Evolutionary conservation across 2,888 invertebrate genomes (phyloP).

Genomic region (Phengaris alcon): DNA sequence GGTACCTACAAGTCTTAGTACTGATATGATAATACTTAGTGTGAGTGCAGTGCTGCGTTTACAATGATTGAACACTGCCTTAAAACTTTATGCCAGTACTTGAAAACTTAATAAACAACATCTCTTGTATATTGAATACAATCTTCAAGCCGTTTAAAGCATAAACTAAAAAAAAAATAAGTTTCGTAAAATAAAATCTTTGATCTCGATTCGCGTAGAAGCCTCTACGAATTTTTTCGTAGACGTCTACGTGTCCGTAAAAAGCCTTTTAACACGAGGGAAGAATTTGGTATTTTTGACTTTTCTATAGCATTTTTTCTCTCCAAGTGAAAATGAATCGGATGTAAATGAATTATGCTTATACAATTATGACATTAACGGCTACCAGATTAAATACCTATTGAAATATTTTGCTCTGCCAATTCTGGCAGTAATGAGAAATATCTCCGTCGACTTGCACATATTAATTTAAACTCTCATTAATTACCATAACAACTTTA

Average conservation of each 20-base stretch:
- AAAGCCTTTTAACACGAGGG: not conserved
- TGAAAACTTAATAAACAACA: not conserved
- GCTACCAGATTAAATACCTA: not conserved
- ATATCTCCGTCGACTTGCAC: not conserved
- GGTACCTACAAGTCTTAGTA: conserved; percentile 47
- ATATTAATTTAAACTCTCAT: not conserved
- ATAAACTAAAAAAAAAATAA: not conserved
- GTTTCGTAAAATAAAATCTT: not conserved
- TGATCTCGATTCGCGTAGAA: not conserved
- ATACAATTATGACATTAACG: not conserved
- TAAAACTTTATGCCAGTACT: not conserved
- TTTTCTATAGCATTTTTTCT: no score
- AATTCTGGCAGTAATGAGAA: not conserved
- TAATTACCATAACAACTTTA: not conserved
- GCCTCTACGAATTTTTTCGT: conserved; percentile 5
- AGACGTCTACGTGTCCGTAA: not conserved
- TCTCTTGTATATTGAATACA: not conserved
- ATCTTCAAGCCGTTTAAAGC: no score
- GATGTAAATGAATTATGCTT: not conserved
- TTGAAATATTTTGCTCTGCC: not conserved
- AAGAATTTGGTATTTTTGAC: not conserved
- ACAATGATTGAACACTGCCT: conserved; percentile 17
- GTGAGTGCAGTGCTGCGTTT: conserved; percentile 40
- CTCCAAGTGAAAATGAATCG: no score
- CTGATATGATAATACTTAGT: conserved; percentile 67